These are phyloP conservation scores for Lampris megalopsis DNA, from an alignment of 2,113 vertebrate species.

Conservation along the genomic window DNA sequence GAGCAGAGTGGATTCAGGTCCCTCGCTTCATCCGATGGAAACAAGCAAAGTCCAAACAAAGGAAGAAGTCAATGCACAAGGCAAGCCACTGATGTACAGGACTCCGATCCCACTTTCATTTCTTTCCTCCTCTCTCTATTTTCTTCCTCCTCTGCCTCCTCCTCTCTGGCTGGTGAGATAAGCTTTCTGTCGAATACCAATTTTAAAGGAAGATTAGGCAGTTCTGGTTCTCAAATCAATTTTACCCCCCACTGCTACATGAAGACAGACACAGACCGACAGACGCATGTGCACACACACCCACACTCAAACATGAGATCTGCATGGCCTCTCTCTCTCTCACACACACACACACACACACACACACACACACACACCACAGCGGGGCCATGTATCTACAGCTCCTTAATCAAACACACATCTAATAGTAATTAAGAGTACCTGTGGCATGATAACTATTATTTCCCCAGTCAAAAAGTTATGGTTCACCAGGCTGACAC, in stretches of 20 bases:
- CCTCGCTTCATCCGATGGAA: slow-evolving; percentile 36
- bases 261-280: slow-evolving; percentile 33
- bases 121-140: slow-evolving; percentile 12
- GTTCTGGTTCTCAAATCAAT: slow-evolving; percentile 70
- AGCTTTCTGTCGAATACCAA: slow-evolving; percentile 73
- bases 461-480: slow-evolving; percentile 49
- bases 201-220: slow-evolving; percentile 73
- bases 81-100: slow-evolving; percentile 45
- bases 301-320: neutral
- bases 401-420: slow-evolving; percentile 49
- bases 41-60: slow-evolving; percentile 51
- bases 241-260: slow-evolving; percentile 58
- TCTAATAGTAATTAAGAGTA: slow-evolving; percentile 49
- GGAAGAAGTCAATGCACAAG: slow-evolving; percentile 31
- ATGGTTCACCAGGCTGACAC: slow-evolving; percentile 8
- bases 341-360: slow-evolving; percentile 26
- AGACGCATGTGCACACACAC: slow-evolving; percentile 9
- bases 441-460: slow-evolving; percentile 29
- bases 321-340: too few relatives aligned
- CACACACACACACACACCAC: slow-evolving; percentile 23
- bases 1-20: slow-evolving; percentile 11
- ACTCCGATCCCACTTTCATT: slow-evolving; percentile 51
- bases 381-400: neutral
- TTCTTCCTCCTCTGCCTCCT: slow-evolving; percentile 17
- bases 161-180: slow-evolving; percentile 61